A percentile compares a stretch with the other conserved stretches of the same genome.
These are phyloP conservation scores for Melanogrammus aeglefinus DNA, from an alignment of 2,797 vertebrate species.

Conservation along the genomic window DNA sequence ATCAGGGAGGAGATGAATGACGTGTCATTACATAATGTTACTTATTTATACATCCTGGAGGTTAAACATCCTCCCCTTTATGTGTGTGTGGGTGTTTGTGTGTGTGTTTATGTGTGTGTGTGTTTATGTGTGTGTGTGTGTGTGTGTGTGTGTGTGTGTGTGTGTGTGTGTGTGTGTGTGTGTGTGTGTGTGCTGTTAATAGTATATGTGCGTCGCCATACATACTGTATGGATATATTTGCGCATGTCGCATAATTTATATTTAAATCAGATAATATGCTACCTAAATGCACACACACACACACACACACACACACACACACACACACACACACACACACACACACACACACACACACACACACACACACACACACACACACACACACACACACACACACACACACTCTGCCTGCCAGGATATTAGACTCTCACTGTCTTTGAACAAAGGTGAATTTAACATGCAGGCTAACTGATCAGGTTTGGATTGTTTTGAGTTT, in stretches of 20 bases:
- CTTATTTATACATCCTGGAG: neutral
- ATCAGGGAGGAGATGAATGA: neutral
- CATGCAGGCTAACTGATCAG: neutral
- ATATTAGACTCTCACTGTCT: neutral
- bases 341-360: neutral
- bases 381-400: constrained; percentile 3
- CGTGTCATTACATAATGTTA: neutral
- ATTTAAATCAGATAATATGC: neutral
- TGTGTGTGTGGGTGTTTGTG: too few species aligned
- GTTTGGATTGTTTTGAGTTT: neutral
- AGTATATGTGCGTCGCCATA: neutral
- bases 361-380: neutral
- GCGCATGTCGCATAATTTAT: neutral
- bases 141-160: too few species aligned
- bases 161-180: too few species aligned
- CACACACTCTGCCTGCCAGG: neutral
- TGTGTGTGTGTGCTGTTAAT: neutral
- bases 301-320: neutral
- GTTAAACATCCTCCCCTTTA: neutral
- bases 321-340: constrained; percentile 7
- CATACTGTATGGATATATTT: neutral
- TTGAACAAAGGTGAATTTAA: neutral
- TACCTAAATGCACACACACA: neutral
- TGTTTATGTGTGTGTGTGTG: neutral
- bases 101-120: too few species aligned